Base-by-base conservation (phyloP, 2,113 vertebrate species). In the Aptenodytes forsteri region DNA sequence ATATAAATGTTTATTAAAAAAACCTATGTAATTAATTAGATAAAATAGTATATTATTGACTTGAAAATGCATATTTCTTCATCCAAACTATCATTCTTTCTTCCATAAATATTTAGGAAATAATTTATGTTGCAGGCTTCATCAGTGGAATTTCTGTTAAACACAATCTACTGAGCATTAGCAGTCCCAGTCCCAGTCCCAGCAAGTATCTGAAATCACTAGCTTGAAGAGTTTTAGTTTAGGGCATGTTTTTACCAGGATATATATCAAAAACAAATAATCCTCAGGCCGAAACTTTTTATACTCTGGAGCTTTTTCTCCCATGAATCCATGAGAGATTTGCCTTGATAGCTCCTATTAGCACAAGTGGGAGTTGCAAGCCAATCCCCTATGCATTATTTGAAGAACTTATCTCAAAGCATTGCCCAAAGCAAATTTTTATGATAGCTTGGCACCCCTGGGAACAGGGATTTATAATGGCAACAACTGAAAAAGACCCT, bases 401-500 rank as follows among this genome's bases (percentile, higher is more conserved):
- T 94, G 83, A 94, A 94, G 83, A 96, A 95, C 52, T 95, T 96
- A 93, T 94, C 96, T 97, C 92, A 94, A 95, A 97, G 95, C 94
- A 87, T 92, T 93, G 95, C 96, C 90, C 85, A 92, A 94, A 97
- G 96, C 91, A 96, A 97, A 94, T 92, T 96, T 96, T 96, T 95
- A 82, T 90, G 94, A 86, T 94, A 89, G 79, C 65, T 87, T 87
- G 71, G 40, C 86, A 87, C 94, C 76, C 86, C 44, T 97, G 94
- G 92, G 95, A 97, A 72, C 46, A 54, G 76, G 88, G 90, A 96
- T 96, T 95, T 97, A 87, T 91, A 97, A 96, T 85, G 69, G 89
- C 87, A 97, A 95, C 92, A 96, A 94, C 78, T 67, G 89, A 89
- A 95, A 97, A 95, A 95, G 93, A 91, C 91, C 67, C 3, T 97